A percentile compares a stretch with the other conserved stretches of the same genome.
These are phyloP conservation scores for Intoshia linei DNA, from an alignment of 1,140 invertebrate genomes.

Conservation along the genomic window DNA sequence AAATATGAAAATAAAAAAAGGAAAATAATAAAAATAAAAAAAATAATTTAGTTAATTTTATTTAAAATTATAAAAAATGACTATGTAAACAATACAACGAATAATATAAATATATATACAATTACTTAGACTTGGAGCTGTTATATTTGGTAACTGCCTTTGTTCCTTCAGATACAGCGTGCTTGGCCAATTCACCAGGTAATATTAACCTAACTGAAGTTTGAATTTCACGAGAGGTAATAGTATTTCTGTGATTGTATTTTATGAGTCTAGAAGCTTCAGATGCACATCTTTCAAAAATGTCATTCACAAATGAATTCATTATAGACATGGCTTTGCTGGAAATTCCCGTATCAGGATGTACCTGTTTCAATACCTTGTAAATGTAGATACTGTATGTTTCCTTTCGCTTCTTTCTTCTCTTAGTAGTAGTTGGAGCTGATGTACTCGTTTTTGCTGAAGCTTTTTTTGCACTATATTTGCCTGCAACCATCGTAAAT, in stretches of 20 bases:
- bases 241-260: conserved; percentile 21
- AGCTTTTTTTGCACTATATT: conserved; percentile 10
- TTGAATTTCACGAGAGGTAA: conserved; percentile 30
- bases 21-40: no score
- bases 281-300: conserved; percentile 22
- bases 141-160: conserved; percentile 30
- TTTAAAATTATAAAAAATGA: no score
- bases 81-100: no score
- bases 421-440: conserved; percentile 9
- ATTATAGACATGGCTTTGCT: conserved; percentile 19
- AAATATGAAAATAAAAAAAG: no score
- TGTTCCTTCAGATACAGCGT: conserved; percentile 28
- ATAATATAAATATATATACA: no score
- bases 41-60: no score
- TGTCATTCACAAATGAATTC: conserved; percentile 23
- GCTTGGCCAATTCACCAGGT: conserved; percentile 31
- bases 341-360: conserved; percentile 34
- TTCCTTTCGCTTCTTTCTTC: conserved; percentile 26
- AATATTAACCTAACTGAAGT: conserved; percentile 29
- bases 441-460: conserved; percentile 7
- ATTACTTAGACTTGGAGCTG: conserved; percentile 25
- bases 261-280: conserved; percentile 16
- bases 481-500: background rate
- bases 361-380: conserved; percentile 37
- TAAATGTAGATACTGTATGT: conserved; percentile 37